Conservation (phyloP, 2,888 invertebrate species). For the Latrodectus hesperus region DNA sequence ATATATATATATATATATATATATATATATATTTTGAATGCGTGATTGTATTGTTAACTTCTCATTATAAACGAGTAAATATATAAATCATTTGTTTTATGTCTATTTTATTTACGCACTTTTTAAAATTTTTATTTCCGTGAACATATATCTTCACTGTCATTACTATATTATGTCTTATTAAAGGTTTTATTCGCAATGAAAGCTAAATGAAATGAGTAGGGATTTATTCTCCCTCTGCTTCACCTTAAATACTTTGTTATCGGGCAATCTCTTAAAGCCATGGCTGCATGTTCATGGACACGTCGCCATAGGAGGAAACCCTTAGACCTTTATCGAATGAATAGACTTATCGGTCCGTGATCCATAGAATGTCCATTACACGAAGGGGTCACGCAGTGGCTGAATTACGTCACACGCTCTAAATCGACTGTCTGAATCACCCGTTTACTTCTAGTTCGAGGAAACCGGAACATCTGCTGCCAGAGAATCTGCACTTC, state of each 20-base stretch:
- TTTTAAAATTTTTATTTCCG: too few species aligned
- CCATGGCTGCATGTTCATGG: neutral
- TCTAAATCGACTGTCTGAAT: slow-evolving; percentile 57
- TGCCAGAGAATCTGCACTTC: slow-evolving; percentile 31
- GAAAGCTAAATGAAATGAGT: too few species aligned
- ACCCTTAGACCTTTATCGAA: slow-evolving; percentile 37
- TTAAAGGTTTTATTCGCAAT: too few species aligned
- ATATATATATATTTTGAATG: too few species aligned
- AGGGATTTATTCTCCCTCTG: neutral
- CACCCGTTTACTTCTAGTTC: slow-evolving; percentile 57
- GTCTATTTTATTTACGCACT: too few species aligned
- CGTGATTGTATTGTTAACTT: too few species aligned
- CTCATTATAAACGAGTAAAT: too few species aligned
- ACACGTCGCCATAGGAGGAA: slow-evolving; percentile 22
- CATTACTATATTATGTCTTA: too few species aligned
- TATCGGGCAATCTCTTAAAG: slow-evolving; percentile 17
- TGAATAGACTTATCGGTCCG: slow-evolving; percentile 55
- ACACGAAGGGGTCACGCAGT: slow-evolving; percentile 56
- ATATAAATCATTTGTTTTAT: too few species aligned
- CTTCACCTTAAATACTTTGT: neutral
- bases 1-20: too few species aligned
- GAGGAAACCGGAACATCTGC: slow-evolving; percentile 35
- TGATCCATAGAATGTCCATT: slow-evolving; percentile 54
- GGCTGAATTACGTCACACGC: slow-evolving; percentile 60
- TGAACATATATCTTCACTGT: too few species aligned